Evolutionary conservation across 92 coral and sea anemone species (phyloP), one percentile per base, ranked within the genome.

Genomic region (Blastomussa wellsi): DNA sequence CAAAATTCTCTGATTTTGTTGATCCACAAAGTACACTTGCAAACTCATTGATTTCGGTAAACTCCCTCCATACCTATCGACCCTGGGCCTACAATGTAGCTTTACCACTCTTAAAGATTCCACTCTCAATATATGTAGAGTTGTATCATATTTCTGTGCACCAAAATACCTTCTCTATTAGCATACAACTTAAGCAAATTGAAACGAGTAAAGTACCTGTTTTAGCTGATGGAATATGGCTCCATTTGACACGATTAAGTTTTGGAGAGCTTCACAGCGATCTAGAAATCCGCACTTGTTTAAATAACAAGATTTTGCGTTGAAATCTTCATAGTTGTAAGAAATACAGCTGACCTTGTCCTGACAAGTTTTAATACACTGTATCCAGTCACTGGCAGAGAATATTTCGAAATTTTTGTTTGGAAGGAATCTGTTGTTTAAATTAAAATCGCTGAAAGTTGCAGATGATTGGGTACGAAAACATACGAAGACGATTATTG

Each of bases 261-360:
- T 39, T 79, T 35, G 26, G 32, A 14, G 37, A 57, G 82, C 82
- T 24, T 60, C 57, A n/a, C 82, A 79, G 14, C 72, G 82, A 79
- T 79, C 72, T 33, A n/a, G 72, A 79, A 79, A 79, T 64, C 72
- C 82, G 62, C 69, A 79, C 15, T 79, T 15, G 41, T 79, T 60
- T 5, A 79, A 26, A 41, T 60, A 67, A 79, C 82, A 79, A 16
- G 32, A 22, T 32, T 74, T 47, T 4, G 3, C 12, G 22, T 26
- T 60, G 35, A 2, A 1, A 44, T 5, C 36, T 1, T 38, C 55
- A 32, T 79, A 79, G 60, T 60, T 79, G 37, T 60, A 79, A 7
- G 82, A 79, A 64, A 60, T 62, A 69, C 82, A 79, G 19, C 72
- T 62, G 14, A 20, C 11, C 16, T 15, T 31, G 39, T 2, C 26